A percentile compares a stretch with the other conserved stretches of the same genome.
Conservation (phyloP, 53 echinoderm and acorn worm species). For the Actinopyga echinites region DNA sequence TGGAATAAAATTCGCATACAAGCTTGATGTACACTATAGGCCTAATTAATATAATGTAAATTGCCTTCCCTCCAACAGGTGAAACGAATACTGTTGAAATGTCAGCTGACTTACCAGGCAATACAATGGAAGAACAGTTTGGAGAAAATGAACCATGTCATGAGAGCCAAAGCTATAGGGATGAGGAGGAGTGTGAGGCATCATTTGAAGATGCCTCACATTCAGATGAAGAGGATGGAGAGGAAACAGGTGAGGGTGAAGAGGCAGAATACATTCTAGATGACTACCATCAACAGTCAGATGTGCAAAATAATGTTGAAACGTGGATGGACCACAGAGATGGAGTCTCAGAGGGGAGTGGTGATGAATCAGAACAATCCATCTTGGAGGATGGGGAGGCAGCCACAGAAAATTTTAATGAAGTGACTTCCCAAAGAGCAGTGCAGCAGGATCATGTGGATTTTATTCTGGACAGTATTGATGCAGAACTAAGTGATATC, state of each 20-base stretch:
- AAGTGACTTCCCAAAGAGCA: slow-evolving; percentile 30
- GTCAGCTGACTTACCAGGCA: neutral
- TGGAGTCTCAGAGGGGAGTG: neutral
- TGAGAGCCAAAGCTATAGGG: neutral
- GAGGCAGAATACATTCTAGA: neutral
- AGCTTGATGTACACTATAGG: no score
- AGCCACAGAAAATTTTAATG: slow-evolving; percentile 35
- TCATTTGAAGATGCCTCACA: neutral
- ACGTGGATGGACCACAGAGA: neutral
- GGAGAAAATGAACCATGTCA: neutral
- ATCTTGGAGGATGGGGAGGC: slow-evolving; percentile 19
- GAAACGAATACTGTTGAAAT: no score
- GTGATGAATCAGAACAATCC: neutral
- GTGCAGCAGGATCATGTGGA: slow-evolving; percentile 91
- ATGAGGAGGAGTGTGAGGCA: neutral
- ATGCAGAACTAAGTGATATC: slow-evolving; percentile 88
- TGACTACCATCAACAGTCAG: no score
- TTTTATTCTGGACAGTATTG: slow-evolving; percentile 93
- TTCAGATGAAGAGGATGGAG: neutral
- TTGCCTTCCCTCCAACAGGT: no score
- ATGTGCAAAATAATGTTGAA: no score
- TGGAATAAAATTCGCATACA: no score
- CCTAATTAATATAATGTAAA: no score
- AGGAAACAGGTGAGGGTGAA: neutral
- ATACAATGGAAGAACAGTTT: neutral